phyloP scores from a whole-genome alignment of 2,797 vertebrate species.

The Betta splendens region DNA sequence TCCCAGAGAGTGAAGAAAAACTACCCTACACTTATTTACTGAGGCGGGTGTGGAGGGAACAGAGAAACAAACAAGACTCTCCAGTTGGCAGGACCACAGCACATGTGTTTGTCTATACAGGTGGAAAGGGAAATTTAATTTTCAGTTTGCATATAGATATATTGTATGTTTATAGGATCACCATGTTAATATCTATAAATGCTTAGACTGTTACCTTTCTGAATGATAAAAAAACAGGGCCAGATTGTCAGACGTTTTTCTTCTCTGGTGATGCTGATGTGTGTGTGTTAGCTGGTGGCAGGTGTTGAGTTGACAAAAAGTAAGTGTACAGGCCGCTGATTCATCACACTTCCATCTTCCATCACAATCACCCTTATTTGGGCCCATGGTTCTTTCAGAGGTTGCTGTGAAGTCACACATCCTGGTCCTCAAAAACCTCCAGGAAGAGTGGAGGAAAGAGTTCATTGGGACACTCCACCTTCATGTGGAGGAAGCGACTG shows the following conservation, averaged over 20 bases:
- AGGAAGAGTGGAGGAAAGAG: conserved; percentile 93
- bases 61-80: conserved; percentile 16
- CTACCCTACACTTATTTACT: neutral
- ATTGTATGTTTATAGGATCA: conserved; percentile 23
- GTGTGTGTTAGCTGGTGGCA: conserved; percentile 64
- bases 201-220: conserved; percentile 23
- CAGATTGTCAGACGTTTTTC: conserved; percentile 30
- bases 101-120: conserved; percentile 33
- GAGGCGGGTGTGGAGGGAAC: conserved; percentile 12
- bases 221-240: conserved; percentile 17
- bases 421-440: conserved; percentile 93
- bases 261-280: conserved; percentile 26
- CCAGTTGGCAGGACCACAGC: conserved; percentile 34
- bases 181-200: conserved; percentile 2
- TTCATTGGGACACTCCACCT: conserved; percentile 94
- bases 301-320: conserved; percentile 21
- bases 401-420: conserved; percentile 78
- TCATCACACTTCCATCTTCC: conserved; percentile 9
- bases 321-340: conserved; percentile 21
- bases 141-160: conserved; percentile 55
- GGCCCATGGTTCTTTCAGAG: conserved; percentile 8
- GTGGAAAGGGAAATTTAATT: conserved; percentile 21
- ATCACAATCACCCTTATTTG: neutral
- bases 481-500: conserved; percentile 96
- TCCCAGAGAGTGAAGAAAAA: conserved; percentile 19